A percentile compares a stretch with the other conserved stretches of the same genome.
These are phyloP conservation scores for Phacellophora camtschatica DNA, from an alignment of 30 jellyfish, hydroid and myxozoan genomes.

Conservation along the genomic window DNA sequence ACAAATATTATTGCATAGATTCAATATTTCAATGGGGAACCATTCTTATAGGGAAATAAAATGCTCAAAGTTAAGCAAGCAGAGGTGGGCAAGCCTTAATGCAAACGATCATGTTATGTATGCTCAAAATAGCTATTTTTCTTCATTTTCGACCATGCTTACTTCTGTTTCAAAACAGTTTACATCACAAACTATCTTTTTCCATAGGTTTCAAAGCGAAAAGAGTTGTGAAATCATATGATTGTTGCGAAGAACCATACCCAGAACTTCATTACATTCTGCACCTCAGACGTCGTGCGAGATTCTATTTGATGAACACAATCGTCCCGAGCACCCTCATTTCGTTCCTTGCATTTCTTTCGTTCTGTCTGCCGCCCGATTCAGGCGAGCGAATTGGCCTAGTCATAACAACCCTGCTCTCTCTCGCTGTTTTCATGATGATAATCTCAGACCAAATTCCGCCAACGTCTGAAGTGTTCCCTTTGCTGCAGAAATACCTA, in stretches of 20 bases:
- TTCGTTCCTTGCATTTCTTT: conserved; percentile 72
- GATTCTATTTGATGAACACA: conserved; percentile 70
- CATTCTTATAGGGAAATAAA: no score
- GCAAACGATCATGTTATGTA: no score
- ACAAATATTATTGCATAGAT: no score
- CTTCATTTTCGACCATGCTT: no score
- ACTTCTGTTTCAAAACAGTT: no score
- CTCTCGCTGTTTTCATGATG: conserved; percentile 81
- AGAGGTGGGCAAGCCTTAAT: no score
- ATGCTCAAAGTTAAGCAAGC: no score
- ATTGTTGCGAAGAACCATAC: conserved; percentile 83
- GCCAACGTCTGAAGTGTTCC: conserved; percentile 82
- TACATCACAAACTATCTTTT: background rate
- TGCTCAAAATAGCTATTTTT: no score
- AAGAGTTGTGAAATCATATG: conserved; percentile 15
- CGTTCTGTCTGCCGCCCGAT: conserved; percentile 82
- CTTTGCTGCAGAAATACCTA: conserved; percentile 61
- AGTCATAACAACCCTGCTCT: conserved; percentile 80
- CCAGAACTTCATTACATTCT: conserved; percentile 62
- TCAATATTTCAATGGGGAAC: no score
- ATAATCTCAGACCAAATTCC: conserved; percentile 83
- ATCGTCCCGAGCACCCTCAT: conserved; percentile 82
- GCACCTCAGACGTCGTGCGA: conserved; percentile 61
- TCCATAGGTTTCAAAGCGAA: conserved; percentile 64
- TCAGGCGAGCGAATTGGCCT: conserved; percentile 86